Evolutionary conservation across 2,797 vertebrate genomes (phyloP).

Genomic region (Apogon talboti): DNA sequence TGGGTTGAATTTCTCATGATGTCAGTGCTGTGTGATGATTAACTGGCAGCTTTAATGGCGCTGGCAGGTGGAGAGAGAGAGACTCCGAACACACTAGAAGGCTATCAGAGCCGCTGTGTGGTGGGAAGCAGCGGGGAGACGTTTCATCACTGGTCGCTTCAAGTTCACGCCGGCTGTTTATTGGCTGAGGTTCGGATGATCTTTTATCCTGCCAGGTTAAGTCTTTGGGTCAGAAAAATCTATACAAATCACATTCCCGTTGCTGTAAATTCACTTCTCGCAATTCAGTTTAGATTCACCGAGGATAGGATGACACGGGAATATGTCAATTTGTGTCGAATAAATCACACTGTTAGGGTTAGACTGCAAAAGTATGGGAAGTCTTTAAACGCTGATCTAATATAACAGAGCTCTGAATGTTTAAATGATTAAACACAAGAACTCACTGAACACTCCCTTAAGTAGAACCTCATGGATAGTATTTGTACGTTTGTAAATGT

Average conservation of each 20-base stretch:
- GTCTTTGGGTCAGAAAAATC: constrained; percentile 34
- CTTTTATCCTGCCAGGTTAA: constrained; percentile 14
- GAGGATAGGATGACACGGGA: too few species aligned
- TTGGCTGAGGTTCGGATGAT: constrained; percentile 20
- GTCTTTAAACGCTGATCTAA: not conserved
- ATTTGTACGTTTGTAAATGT: too few species aligned
- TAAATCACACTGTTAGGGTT: not conserved
- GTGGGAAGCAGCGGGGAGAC: not conserved
- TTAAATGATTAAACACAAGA: too few species aligned
- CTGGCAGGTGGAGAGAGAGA: constrained; percentile 22
- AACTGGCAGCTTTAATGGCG: constrained; percentile 48
- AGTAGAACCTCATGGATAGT: too few species aligned
- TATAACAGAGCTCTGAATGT: not conserved
- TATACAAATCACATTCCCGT: constrained; percentile 34
- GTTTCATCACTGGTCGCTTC: constrained; percentile 3
- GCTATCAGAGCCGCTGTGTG: constrained; percentile 6
- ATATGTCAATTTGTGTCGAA: not conserved
- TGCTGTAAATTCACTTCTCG: constrained; percentile 10
- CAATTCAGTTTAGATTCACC: too few species aligned
- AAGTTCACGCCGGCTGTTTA: constrained; percentile 1
- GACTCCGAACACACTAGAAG: constrained; percentile 44
- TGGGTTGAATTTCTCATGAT: constrained; percentile 38
- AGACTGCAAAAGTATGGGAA: too few species aligned
- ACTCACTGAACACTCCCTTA: too few species aligned
- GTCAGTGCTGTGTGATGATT: constrained; percentile 40